Conservation (phyloP, 2,113 vertebrate species). For the Machaerirhynchus nigripectus region DNA sequence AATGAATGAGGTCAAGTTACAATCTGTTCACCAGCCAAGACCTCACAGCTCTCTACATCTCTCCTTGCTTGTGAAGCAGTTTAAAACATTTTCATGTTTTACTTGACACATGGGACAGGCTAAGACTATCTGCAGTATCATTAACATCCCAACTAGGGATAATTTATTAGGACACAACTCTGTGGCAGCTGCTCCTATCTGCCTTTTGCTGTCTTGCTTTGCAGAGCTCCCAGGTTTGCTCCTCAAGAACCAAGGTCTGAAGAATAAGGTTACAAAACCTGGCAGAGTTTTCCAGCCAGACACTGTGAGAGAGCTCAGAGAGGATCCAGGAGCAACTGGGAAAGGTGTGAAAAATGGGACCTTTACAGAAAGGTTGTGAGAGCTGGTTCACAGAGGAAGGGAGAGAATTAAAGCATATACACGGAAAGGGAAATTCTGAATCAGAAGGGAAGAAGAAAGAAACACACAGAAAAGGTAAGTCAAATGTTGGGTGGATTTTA, state of each 20-base stretch:
- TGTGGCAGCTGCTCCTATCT: neutral
- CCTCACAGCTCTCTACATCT: neutral
- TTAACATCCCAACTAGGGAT: neutral
- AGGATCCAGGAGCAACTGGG: neutral
- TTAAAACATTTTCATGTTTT: neutral
- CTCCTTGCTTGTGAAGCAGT: neutral
- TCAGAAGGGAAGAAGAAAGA: neutral
- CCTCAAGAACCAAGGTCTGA: neutral
- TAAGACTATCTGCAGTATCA: neutral
- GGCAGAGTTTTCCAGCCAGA: neutral
- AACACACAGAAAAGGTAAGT: neutral
- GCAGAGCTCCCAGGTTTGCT: neutral
- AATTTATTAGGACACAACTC: neutral
- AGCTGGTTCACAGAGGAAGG: neutral
- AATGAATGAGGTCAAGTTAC: neutral
- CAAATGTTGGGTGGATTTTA: neutral
- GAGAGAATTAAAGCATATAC: neutral
- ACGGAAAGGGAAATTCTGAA: neutral
- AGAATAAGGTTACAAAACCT: neutral
- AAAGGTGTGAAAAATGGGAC: constrained; percentile 29
- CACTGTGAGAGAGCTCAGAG: constrained; percentile 9
- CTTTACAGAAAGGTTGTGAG: constrained; percentile 18
- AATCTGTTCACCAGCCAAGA: neutral
- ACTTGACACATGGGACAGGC: neutral
- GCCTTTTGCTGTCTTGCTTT: neutral